phyloP scores from a whole-genome alignment of 2,888 invertebrate species.

The Clostera curtula region DNA sequence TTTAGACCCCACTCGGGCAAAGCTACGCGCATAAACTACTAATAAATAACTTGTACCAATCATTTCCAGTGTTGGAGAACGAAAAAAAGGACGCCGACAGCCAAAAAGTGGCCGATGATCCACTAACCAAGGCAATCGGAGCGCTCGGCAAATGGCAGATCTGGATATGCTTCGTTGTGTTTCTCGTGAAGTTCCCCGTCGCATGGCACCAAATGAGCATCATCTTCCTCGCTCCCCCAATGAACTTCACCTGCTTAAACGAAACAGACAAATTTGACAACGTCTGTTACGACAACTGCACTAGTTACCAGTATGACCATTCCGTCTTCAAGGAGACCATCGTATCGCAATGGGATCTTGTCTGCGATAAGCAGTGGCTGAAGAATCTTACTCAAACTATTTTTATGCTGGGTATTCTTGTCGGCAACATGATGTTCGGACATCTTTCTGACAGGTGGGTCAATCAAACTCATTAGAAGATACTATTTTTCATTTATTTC shows the following conservation, averaged over 20 bases:
- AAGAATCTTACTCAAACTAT: slow-evolving; percentile 84
- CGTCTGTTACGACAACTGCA: slow-evolving; percentile 71
- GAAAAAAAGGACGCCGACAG: slow-evolving; percentile 42
- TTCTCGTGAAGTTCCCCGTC: slow-evolving; percentile 84
- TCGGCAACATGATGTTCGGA: slow-evolving; percentile 85
- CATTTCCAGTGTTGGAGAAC: slow-evolving; percentile 57
- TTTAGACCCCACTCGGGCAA: too few species aligned
- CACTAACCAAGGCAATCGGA: slow-evolving; percentile 81
- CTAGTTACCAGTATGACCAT: slow-evolving; percentile 75
- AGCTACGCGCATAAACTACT: slow-evolving; percentile 1
- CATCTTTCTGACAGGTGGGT: slow-evolving; percentile 83
- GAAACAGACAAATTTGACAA: slow-evolving; percentile 50
- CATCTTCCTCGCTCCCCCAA: slow-evolving; percentile 83
- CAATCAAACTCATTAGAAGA: not conserved
- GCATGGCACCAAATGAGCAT: slow-evolving; percentile 89
- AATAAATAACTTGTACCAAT: slow-evolving; percentile 4
- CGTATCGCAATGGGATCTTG: slow-evolving; percentile 83
- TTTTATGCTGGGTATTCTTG: slow-evolving; percentile 85
- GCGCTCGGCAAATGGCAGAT: slow-evolving; percentile 85
- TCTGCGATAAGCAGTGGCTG: slow-evolving; percentile 79
- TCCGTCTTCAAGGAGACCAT: slow-evolving; percentile 82
- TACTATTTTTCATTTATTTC: too few species aligned
- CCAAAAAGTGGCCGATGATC: slow-evolving; percentile 64
- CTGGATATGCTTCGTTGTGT: slow-evolving; percentile 79
- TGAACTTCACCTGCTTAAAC: slow-evolving; percentile 68